Evolutionary conservation across 2,888 invertebrate species (phyloP), one percentile per base, ranked within the genome.

Genomic region (Sinopyrophorus schimmeli): DNA sequence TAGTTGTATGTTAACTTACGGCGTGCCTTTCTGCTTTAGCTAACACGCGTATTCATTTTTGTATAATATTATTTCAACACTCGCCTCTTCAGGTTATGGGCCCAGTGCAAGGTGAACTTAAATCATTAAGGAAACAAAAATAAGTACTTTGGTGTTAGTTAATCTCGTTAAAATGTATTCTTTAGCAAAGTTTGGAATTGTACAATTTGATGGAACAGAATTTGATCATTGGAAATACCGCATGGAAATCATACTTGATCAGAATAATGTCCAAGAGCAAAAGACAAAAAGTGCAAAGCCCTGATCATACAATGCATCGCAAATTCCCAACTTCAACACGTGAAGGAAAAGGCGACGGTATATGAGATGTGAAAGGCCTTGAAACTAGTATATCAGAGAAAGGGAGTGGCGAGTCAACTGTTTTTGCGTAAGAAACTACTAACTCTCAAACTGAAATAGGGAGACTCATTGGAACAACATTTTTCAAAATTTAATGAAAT

Each of bases 301-400:
- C 12, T 9, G 14, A 51, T 64, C 15, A 52, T 62, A 15, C 58
- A 62, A 32, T 56, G 62, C 38, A 47, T 63, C 6, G 30, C 58
- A 10, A 54, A 64, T 34, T 44, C 56, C 5, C 61, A 63, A 32
- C 37, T 63, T 7, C 52, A 64, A 24, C 54, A 57, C 41, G 38
- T 63, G 9, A 62, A 61, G 47, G 59, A 60, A 12, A 59, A 55
- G 47, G 37, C 46, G 5, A 61, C 53, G 24, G 57, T 57, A 9
- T 60, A 38, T 46, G 11, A 55, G 31, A 62, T 64, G 59, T 62
- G 62, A 62, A 52, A 46, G 35, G 58, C 60, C 7, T 32, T 63
- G 12, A 51, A 57, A 54, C 23, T 20, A 2, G 54, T 54, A 6
- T 62, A 61, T 30, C 54, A 61, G 50, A 54, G 57, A 24, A 61